Evolutionary conservation across 2,888 invertebrate species (phyloP).

Genomic region (Caenorhabditis becei): DNA sequence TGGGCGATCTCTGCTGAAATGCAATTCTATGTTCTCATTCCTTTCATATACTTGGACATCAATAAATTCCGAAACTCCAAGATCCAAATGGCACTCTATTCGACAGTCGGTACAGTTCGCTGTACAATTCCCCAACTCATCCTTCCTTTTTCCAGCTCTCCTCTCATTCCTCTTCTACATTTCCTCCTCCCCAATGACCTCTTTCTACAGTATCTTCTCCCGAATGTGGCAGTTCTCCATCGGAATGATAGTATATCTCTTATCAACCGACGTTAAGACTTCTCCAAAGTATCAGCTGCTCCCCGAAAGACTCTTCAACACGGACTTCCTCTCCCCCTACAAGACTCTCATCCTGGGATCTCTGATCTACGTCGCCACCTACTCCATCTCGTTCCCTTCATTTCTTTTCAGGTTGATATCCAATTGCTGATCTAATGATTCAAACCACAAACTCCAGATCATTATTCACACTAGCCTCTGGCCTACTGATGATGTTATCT

Average conservation of each 20-base stretch:
- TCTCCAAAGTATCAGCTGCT: neutral
- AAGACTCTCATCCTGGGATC: neutral
- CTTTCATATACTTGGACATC: slow-evolving; percentile 24
- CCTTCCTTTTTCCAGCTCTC: neutral
- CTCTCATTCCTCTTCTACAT: slow-evolving; percentile 7
- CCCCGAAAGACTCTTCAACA: neutral
- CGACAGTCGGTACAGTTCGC: neutral
- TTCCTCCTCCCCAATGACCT: neutral
- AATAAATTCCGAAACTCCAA: neutral
- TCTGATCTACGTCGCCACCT: slow-evolving; percentile 16
- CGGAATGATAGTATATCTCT: neutral
- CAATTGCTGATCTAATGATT: neutral
- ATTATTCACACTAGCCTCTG: slow-evolving; percentile 22
- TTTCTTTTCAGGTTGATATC: neutral
- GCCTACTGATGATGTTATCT: slow-evolving; percentile 26
- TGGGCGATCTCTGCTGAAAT: slow-evolving; percentile 53
- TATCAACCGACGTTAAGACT: neutral
- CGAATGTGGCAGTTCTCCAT: slow-evolving; percentile 46
- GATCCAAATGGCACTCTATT: neutral
- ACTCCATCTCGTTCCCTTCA: neutral
- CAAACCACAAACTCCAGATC: neutral
- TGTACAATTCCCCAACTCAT: neutral
- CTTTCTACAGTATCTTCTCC: slow-evolving; percentile 41
- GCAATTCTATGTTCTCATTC: slow-evolving; percentile 46
- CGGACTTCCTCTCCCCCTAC: neutral